Percentiles rank a stretch among this genome's conserved stretches.
Evolutionary conservation across 2,113 vertebrate genomes (phyloP).

Genomic region (Hippopotamus amphibius): DNA sequence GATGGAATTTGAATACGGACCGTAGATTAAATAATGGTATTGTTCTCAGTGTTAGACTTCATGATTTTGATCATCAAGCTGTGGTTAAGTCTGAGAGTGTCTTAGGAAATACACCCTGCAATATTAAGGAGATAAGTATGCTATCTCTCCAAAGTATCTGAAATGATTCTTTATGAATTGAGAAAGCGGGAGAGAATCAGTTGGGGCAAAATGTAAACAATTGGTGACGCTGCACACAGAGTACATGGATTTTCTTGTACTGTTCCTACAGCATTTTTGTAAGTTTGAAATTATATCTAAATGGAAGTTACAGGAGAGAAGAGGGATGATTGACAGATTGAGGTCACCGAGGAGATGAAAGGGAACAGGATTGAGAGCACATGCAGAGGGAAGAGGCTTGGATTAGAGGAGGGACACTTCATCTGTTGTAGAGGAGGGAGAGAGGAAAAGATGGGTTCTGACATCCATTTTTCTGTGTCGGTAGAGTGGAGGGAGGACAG

Average conservation of each 20-base stretch:
- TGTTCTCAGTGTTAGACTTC: not conserved
- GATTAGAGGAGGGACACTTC: not conserved
- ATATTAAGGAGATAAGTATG: not conserved
- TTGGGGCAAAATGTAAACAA: not conserved
- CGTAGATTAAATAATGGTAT: not conserved
- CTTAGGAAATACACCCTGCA: not conserved
- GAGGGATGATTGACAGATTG: not conserved
- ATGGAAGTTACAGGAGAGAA: not conserved
- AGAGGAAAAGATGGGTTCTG: too few relatives aligned
- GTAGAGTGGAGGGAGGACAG: not conserved
- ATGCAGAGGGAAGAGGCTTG: not conserved
- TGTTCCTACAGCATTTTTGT: not conserved
- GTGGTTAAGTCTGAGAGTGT: not conserved
- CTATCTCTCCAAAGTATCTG: not conserved
- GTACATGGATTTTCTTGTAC: not conserved
- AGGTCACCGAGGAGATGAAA: not conserved
- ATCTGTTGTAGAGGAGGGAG: not conserved
- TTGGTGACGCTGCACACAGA: not conserved
- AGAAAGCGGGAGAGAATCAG: not conserved
- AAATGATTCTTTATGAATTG: not conserved
- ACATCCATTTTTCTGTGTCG: not conserved
- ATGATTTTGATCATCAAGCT: not conserved
- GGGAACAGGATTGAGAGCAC: not conserved
- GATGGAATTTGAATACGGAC: not conserved
- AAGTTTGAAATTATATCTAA: not conserved